These are phyloP conservation scores for Amphiprion ocellaris DNA, from an alignment of 2,113 vertebrate species.

Conservation along the genomic window DNA sequence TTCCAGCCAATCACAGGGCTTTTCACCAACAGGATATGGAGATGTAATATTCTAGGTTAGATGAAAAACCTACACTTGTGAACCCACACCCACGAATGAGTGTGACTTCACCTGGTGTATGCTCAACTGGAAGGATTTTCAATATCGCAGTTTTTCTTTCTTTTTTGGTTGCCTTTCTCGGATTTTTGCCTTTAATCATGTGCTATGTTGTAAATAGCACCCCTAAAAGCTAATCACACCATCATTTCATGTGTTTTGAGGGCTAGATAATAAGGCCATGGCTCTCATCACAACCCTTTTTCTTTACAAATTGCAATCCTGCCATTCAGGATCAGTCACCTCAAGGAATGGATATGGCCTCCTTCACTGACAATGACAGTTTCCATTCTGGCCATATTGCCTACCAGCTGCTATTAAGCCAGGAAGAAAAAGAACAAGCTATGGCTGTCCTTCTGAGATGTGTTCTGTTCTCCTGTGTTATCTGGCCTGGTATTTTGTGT, in stretches of 20 bases:
- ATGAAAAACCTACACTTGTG: too few species aligned
- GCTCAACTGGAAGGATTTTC: too few species aligned
- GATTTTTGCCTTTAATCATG: neutral
- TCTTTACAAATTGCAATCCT: neutral
- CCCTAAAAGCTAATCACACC: neutral
- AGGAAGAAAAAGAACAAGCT: neutral
- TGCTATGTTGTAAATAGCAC: neutral
- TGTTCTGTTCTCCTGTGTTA: conserved; percentile 9
- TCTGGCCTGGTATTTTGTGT: neutral
- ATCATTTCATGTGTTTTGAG: neutral
- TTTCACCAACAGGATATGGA: too few species aligned
- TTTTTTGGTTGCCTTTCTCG: too few species aligned
- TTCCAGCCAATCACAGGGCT: too few species aligned
- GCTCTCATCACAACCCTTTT: neutral
- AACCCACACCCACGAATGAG: too few species aligned
- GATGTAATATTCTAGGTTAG: too few species aligned
- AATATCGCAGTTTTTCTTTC: too few species aligned
- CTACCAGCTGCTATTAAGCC: neutral
- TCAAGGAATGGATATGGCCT: neutral
- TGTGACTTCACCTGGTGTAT: too few species aligned
- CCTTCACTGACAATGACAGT: neutral
- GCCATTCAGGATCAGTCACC: neutral
- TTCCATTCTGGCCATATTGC: neutral
- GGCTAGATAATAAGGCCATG: neutral
- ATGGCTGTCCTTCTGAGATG: neutral